Base-by-base conservation (phyloP, 2,113 vertebrate genomes). In the Rhynchopsitta pachyrhyncha region DNA sequence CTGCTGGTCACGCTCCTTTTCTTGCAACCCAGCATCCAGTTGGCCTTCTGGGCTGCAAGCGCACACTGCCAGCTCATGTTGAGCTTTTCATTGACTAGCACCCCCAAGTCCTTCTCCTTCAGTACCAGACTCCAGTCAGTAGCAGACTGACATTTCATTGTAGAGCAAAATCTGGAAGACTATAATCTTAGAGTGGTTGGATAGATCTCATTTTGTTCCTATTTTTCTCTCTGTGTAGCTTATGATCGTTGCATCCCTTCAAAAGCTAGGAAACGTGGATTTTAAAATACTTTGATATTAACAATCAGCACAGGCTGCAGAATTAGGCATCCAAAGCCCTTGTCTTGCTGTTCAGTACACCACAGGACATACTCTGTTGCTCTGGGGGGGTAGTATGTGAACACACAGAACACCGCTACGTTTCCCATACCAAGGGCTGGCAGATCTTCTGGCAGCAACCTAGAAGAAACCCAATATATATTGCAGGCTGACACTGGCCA, bases 321-420 rank as follows among this genome's bases (percentile, higher is more conserved):
- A 42, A 71, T 44, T 39, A 53, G 64, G 60, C 23, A 12, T 76
- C 47, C 2, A 4, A 66, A 91, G n/a, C 27, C 37, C 47, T 78
- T 31, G 10, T 49, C 60, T 68, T 67, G 7, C 59, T 50, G 27
- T 59, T 67, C 28, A 55, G 62, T 46, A 12, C 17, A 8, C 53
- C 24, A 6, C 52, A 78, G 60, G 23, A 27, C 19, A 37, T 8
- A 1, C 20, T 67, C 8, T 22, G 3, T 35, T 82, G 47, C 33
- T 11, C 1, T 6, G 33, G 17, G 13, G 33, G 17, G 13, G 15
- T 59, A 55, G 4, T 24, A 18, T 29, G 9, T 53, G 50, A 67
- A 37, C 69, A 28, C 11, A 7, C 13, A 49, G 53, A 22, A 42
- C 1, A 1, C 13, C 66, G 49, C 46, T 44, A 0, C 1, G 1